Conservation (phyloP, 1,140 invertebrate species). For the Colletes gigas region DNA sequence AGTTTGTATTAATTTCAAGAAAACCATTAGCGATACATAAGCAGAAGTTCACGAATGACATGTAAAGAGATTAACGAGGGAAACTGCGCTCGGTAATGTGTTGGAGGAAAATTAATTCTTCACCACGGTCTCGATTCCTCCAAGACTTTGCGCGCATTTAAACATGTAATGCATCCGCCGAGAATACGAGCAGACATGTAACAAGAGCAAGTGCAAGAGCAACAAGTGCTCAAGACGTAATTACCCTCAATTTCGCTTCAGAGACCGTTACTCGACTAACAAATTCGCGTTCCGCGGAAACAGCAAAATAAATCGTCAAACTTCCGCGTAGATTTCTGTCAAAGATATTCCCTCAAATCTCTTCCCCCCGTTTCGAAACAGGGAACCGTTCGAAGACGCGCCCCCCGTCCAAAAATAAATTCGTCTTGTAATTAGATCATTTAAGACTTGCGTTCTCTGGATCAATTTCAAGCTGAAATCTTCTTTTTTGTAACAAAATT, state of each 20-base stretch:
- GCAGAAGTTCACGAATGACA: too few species aligned
- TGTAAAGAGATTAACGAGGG: too few species aligned
- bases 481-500: too few species aligned
- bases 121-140: neutral
- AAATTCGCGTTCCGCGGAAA: slow-evolving; percentile 47
- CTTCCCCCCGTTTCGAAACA: too few species aligned
- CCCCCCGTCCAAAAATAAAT: neutral
- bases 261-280: slow-evolving; percentile 51
- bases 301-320: slow-evolving; percentile 44
- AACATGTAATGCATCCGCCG: slow-evolving; percentile 33
- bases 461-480: too few species aligned
- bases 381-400: slow-evolving; percentile 15
- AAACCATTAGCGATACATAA: too few species aligned
- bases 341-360: slow-evolving; percentile 19
- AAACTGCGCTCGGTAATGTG: too few species aligned
- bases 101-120: slow-evolving; percentile 16
- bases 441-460: neutral
- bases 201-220: slow-evolving; percentile 65
- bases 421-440: slow-evolving; percentile 14
- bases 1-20: too few species aligned
- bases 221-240: slow-evolving; percentile 64
- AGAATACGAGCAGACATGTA: slow-evolving; percentile 49
- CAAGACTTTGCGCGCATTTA: neutral
- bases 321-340: slow-evolving; percentile 1
- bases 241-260: slow-evolving; percentile 58